A percentile compares a stretch with the other conserved stretches of the same genome.
These are phyloP conservation scores for Clarias macrocephalus DNA, from an alignment of 2,113 vertebrate genomes.

Conservation along the genomic window DNA sequence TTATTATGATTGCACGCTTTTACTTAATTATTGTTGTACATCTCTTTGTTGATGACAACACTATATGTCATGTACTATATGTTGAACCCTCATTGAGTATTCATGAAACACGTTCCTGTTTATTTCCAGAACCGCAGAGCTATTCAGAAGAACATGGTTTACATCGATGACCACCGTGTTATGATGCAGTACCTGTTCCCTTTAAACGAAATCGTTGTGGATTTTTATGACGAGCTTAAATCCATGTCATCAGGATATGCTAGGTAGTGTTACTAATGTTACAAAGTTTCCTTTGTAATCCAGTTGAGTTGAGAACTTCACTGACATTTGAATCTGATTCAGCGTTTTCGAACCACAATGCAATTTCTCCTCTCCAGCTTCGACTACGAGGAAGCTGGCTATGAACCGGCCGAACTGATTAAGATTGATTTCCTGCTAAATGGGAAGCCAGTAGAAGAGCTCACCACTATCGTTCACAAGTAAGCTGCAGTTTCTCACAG, in stretches of 20 bases:
- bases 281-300: background rate
- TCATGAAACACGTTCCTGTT: background rate
- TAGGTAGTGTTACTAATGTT: constrained; percentile 74
- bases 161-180: constrained; percentile 89
- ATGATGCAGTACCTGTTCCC: constrained; percentile 94
- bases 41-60: background rate
- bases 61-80: background rate
- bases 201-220: constrained; percentile 93
- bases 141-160: constrained; percentile 87
- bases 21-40: background rate
- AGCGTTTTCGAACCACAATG: background rate
- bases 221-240: constrained; percentile 95
- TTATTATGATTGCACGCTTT: background rate
- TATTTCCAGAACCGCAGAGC: constrained; percentile 79
- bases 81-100: background rate
- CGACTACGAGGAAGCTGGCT: constrained; percentile 95
- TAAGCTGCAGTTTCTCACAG: constrained; percentile 57
- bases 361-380: constrained; percentile 74
- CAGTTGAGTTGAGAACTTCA: background rate
- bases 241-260: constrained; percentile 95
- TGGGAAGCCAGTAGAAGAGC: constrained; percentile 86
- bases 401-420: constrained; percentile 85
- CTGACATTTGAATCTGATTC: background rate
- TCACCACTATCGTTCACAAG: constrained; percentile 85
- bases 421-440: constrained; percentile 95